These are phyloP conservation scores for Hipparchia semele DNA, from an alignment of 2,888 invertebrate species.

Conservation along the genomic window DNA sequence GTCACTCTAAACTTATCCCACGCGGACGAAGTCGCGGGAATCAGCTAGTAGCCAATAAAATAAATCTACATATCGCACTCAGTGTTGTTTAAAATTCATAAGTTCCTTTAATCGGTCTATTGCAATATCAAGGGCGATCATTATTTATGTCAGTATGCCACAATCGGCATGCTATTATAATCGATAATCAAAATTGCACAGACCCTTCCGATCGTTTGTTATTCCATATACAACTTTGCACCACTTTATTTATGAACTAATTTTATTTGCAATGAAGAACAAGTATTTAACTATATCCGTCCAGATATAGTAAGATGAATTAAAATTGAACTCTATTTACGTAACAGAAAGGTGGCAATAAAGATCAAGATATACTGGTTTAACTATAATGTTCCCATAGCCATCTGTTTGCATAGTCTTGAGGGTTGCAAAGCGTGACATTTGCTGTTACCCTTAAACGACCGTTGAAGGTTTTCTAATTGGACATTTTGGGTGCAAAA, in stretches of 20 bases:
- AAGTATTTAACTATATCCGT: constrained; percentile 19
- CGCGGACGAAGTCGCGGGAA: too few species aligned
- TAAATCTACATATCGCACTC: constrained; percentile 4
- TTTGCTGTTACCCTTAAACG: constrained; percentile 67
- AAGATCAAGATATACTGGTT: constrained; percentile 31
- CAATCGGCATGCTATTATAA: constrained; percentile 51
- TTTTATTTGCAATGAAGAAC: constrained; percentile 27
- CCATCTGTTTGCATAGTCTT: constrained; percentile 68
- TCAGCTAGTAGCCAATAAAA: not conserved
- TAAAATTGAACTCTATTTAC: constrained; percentile 33
- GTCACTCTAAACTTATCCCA: too few species aligned
- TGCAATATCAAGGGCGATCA: constrained; percentile 39
- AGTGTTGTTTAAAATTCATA: constrained; percentile 21
- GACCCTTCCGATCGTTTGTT: constrained; percentile 44
- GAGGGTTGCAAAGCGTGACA: constrained; percentile 62
- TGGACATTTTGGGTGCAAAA: constrained; percentile 48
- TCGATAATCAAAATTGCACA: constrained; percentile 52
- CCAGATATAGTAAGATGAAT: constrained; percentile 13
- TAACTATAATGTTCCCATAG: constrained; percentile 44
- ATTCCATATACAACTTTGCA: constrained; percentile 37
- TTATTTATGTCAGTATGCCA: constrained; percentile 59
- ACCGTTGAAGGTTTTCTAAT: constrained; percentile 63
- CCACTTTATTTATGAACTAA: constrained; percentile 31
- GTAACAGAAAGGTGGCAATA: constrained; percentile 20
- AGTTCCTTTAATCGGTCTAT: constrained; percentile 30